Conservation (phyloP, 2,797 vertebrate species). For the Pteropus rufus region DNA sequence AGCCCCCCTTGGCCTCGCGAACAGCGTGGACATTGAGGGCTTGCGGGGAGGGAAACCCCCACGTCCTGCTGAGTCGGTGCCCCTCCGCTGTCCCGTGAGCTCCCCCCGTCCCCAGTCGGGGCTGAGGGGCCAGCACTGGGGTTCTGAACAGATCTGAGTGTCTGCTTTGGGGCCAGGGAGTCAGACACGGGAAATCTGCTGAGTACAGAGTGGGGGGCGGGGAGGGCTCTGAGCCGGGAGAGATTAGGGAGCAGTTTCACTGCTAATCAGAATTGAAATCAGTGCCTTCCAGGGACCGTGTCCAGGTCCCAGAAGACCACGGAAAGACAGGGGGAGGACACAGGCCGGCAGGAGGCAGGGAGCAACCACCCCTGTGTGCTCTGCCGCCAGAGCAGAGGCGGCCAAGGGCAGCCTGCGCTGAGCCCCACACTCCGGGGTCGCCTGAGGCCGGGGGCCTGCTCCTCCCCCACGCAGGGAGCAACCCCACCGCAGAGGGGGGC, state of each 20-base stretch:
- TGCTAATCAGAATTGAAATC: constrained; percentile 48
- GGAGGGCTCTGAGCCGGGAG: background rate
- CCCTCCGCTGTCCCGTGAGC: too few relatives aligned
- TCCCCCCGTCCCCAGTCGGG: background rate
- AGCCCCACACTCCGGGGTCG: background rate
- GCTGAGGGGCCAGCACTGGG: background rate
- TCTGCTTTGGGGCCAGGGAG: background rate
- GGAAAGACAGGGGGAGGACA: background rate
- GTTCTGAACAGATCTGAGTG: background rate
- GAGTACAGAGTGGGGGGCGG: background rate
- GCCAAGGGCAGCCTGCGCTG: accelerated
- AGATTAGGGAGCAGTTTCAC: constrained; percentile 32
- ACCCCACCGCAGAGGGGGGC: too few relatives aligned
- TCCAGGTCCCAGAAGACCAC: background rate
- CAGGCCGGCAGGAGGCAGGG: accelerated
- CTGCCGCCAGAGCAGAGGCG: accelerated
- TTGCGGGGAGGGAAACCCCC: too few relatives aligned
- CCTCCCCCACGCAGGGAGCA: background rate
- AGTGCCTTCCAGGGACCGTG: background rate
- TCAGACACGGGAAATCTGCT: constrained; percentile 26
- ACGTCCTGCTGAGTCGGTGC: too few relatives aligned
- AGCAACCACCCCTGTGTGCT: too few relatives aligned
- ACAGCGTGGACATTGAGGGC: too few relatives aligned
- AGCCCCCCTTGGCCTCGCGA: too few relatives aligned
- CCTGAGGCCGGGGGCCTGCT: too few relatives aligned